A percentile compares a stretch with the other conserved stretches of the same genome.
Evolutionary conservation across 2,888 invertebrate species (phyloP).

Genomic region (Allygus modestus): DNA sequence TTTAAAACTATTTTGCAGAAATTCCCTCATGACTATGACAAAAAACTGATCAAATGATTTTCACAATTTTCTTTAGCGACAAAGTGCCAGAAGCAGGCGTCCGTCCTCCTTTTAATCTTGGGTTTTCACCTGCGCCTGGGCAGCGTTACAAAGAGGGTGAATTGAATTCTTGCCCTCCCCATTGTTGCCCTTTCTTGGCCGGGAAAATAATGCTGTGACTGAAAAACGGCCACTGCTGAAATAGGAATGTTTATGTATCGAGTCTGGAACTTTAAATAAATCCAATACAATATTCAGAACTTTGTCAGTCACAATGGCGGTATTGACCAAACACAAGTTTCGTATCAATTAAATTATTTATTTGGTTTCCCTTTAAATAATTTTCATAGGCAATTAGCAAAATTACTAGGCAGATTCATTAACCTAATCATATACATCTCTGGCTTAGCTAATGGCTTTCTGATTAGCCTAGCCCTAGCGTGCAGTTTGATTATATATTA

Average conservation of each 20-base stretch:
- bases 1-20: background rate
- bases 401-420: no score
- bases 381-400: no score
- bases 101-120: slow-evolving; percentile 22
- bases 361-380: no score
- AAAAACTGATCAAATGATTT: slow-evolving; percentile 5
- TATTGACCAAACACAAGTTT: no score
- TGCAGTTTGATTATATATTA: no score
- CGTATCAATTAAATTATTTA: no score
- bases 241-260: background rate
- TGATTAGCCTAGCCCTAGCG: no score
- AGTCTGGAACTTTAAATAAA: no score
- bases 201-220: background rate
- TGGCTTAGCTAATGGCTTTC: no score
- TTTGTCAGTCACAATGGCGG: no score
- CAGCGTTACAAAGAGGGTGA: background rate
- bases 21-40: background rate
- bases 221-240: background rate
- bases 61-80: background rate
- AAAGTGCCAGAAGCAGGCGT: background rate
- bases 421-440: no score
- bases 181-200: slow-evolving; percentile 16
- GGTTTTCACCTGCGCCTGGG: background rate
- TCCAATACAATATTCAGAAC: no score
- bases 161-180: slow-evolving; percentile 17